Evolutionary conservation across 2,888 invertebrate species (phyloP), one percentile per base, ranked within the genome.

Genomic region (Phrixothrix hirtus): DNA sequence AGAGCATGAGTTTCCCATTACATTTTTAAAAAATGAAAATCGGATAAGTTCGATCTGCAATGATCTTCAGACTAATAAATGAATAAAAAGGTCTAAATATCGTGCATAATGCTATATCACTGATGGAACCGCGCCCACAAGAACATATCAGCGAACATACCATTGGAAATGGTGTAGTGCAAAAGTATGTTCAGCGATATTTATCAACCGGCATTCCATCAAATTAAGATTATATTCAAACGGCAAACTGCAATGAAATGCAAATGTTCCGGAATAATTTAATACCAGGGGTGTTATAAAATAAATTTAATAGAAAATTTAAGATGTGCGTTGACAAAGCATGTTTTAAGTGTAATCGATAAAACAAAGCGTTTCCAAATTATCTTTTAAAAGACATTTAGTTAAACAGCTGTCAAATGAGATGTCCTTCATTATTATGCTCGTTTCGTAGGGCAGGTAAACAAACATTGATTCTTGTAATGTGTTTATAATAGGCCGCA

Each of bases 251-350:
- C 59, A 63, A 59, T 59, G 60, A 58, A 60, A 63, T 69, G 68
- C 67, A 70, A 72, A 70, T 70, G 69, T 68, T 60, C 61, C 53
- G 68, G 69, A 70, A 70, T 70, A 67, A 70, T 66, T 63, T 61
- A 25, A 63, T 58, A 21, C 55, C 55, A 51, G 49, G 52, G 59
- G 51, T 38, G 51, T 45, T 45, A 51, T 45, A 29, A 49, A 55
- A 41, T 48, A 62, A 59, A 62, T 60, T 62, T 57, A 55, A 58
- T 54, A 60, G 58, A 60, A 60, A 59, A 60, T 60, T 55, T 61
- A 12, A 38, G 38, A 30, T 15, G 15, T 12, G 9, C 14, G 30
- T 26, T 13, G 25, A 26, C 34, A n/a, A n/a, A 29, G 46, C 37
- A 9, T 37, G 35, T 10, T 17, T 34, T 27, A 29, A 51, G 27